Evolutionary conservation across 1,140 invertebrate species (phyloP).

Genomic region (Ceratoteleas bidentatus): DNA sequence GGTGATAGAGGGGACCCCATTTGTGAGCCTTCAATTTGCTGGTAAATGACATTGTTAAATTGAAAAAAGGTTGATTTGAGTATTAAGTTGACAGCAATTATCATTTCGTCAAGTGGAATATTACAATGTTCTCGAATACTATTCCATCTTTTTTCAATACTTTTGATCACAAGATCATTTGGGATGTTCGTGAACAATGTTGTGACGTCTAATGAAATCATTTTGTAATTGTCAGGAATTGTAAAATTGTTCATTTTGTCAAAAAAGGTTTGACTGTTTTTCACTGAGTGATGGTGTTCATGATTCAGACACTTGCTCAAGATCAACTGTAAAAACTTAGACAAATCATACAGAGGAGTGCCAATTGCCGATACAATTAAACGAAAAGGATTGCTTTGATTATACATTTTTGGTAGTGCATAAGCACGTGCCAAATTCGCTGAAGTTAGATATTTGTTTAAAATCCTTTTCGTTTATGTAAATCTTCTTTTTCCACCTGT

Average conservation of each 20-base stretch:
- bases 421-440: neutral
- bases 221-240: neutral
- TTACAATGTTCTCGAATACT: neutral
- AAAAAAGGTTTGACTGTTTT: neutral
- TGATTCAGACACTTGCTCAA: neutral
- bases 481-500: neutral
- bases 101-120: constrained; percentile 2
- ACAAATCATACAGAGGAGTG: neutral
- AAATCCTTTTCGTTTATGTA: neutral
- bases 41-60: constrained; percentile 5
- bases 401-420: neutral
- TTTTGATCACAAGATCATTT: neutral
- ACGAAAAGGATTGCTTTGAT: neutral
- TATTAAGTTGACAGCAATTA: neutral
- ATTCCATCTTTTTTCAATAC: constrained; percentile 9
- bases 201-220: constrained; percentile 8
- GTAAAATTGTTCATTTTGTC: neutral
- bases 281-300: neutral
- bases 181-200: neutral
- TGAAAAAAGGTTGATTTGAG: neutral
- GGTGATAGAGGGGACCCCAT: constrained; percentile 10
- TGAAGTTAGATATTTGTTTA: neutral
- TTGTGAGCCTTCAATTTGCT: constrained; percentile 12
- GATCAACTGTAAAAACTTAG: neutral
- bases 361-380: neutral